Evolutionary conservation across 2,888 invertebrate species (phyloP), one percentile per base, ranked within the genome.

Genomic region (Tiliacea citrago): DNA sequence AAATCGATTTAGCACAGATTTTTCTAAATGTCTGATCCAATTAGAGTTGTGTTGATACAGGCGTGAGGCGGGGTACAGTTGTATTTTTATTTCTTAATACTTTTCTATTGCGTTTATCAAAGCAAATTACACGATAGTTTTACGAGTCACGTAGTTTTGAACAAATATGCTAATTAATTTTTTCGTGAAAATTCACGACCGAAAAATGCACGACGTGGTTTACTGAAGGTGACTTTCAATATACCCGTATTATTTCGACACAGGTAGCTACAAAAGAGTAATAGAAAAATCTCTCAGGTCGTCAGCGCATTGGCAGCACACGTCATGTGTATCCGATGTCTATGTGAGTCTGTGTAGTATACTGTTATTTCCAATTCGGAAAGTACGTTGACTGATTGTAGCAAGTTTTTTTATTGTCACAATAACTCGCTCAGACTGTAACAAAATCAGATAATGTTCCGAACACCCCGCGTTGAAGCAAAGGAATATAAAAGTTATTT

Each of bases 401-500:
- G 57, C 45, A 70, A 63, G 55, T 55, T 42, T 71, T 51, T 74
- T 82, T 73, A 73, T 6, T 61, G 77, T 74, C 73, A 53, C 73
- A 70, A 65, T 63, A 65, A 29, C 29, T 51, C 24, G 42, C 39
- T 29, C 57, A 68, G 72, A 74, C 71, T 70, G 66, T 58, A 60
- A 82, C 75, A 83, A 70, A 70, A 71, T 63, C 71, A 70, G 73
- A 81, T 69, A 73, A 74, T 69, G 68, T 81, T 49, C 55, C 60
- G 68, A 69, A 62, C 75, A 80, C 79, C 74, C 83, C 45, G 69
- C 71, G 60, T 69, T 70, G 62, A 76, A 68, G 70, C 79, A 55
- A 77, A 71, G 67, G 75, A 75, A 72, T 75, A 81, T 81, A 81
- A 86, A 75, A 81, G 49, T 66, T 82, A 86, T 86, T 77, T 81